Evolutionary conservation across 1,140 invertebrate genomes (phyloP).

Genomic region (Paracyclopina nana): DNA sequence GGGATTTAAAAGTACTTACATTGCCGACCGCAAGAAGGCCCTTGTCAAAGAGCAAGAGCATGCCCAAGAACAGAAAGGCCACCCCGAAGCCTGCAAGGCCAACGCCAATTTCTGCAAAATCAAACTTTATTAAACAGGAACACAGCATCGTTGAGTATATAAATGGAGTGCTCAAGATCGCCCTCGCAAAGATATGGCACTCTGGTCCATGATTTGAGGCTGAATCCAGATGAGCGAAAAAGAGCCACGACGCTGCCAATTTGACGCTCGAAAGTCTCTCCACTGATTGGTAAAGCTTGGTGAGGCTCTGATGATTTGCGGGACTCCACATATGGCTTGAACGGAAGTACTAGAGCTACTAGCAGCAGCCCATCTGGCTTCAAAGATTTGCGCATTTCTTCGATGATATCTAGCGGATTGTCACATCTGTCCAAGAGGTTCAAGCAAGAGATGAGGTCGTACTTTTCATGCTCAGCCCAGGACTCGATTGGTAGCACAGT

Average conservation of each 20-base stretch:
- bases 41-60: slow-evolving; percentile 89
- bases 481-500: slow-evolving; percentile 52
- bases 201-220: slow-evolving; percentile 51
- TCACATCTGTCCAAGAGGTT: slow-evolving; percentile 79
- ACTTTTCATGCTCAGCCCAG: slow-evolving; percentile 42
- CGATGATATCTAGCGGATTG: slow-evolving; percentile 47
- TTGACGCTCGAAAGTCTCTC: slow-evolving; percentile 54
- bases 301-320: slow-evolving; percentile 39
- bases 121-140: slow-evolving; percentile 33
- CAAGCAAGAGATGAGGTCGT: slow-evolving; percentile 60
- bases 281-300: slow-evolving; percentile 44
- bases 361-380: slow-evolving; percentile 43
- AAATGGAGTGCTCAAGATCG: slow-evolving; percentile 71
- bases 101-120: slow-evolving; percentile 74
- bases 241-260: slow-evolving; percentile 38
- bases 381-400: slow-evolving; percentile 41
- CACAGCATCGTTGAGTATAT: slow-evolving; percentile 67
- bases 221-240: slow-evolving; percentile 33
- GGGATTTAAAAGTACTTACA: slow-evolving; percentile 38
- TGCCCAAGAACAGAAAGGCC: slow-evolving; percentile 81
- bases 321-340: slow-evolving; percentile 70
- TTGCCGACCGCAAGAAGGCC: slow-evolving; percentile 95
- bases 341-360: slow-evolving; percentile 65
- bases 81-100: slow-evolving; percentile 89
- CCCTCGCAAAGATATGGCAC: slow-evolving; percentile 86